A percentile compares a stretch with the other conserved stretches of the same genome.
These are phyloP conservation scores for Dermolepida albohirtum DNA, from an alignment of 2,888 invertebrate species.

Conservation along the genomic window DNA sequence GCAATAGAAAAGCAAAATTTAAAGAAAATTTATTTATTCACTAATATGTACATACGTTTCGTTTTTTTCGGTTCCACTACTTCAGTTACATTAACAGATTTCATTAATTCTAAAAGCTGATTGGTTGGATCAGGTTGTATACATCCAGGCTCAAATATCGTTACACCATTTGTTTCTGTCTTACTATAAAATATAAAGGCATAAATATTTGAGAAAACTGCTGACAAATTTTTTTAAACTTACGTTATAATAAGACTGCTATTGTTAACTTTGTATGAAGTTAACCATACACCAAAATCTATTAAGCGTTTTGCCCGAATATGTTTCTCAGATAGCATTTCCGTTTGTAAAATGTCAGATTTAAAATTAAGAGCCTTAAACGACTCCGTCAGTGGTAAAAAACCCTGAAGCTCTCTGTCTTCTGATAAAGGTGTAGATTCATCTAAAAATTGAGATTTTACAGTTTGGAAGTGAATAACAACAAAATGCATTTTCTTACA, in stretches of 20 bases:
- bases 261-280: conserved; percentile 63
- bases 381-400: conserved; percentile 76
- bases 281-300: conserved; percentile 67
- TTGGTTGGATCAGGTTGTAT: conserved; percentile 66
- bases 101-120: conserved; percentile 69
- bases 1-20: conserved; percentile 4
- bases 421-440: conserved; percentile 78
- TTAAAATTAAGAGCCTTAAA: conserved; percentile 70
- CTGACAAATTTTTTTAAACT: background rate
- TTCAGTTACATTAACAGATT: conserved; percentile 66
- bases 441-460: conserved; percentile 63
- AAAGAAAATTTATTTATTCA: background rate
- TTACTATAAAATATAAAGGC: conserved; percentile 15
- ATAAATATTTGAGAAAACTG: conserved; percentile 45
- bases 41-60: conserved; percentile 52
- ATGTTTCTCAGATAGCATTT: conserved; percentile 63
- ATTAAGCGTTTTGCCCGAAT: conserved; percentile 68
- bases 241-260: conserved; percentile 48
- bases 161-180: conserved; percentile 53
- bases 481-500: conserved; percentile 65
- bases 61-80: conserved; percentile 45
- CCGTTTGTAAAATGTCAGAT: conserved; percentile 62
- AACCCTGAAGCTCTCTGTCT: conserved; percentile 84
- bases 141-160: conserved; percentile 63
- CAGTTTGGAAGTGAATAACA: too few species aligned